phyloP scores from a whole-genome alignment of 2,888 invertebrate genomes.

The Carpatolechia fugitivella region DNA sequence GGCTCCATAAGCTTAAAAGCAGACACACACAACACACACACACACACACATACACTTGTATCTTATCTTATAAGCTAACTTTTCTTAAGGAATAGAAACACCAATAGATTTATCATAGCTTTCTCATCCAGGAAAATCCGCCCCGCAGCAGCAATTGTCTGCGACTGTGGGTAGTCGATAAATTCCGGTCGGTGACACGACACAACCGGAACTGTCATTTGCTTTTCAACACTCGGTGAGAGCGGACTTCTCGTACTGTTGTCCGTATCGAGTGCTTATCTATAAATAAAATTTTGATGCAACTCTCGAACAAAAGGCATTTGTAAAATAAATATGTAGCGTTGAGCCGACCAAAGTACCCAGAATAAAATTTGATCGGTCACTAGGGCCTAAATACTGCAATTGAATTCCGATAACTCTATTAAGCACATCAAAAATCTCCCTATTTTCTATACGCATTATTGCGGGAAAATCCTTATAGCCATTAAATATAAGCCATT shows the following conservation, averaged over 20 bases:
- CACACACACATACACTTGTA: too few species aligned
- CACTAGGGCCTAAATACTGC: neutral
- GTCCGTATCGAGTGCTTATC: neutral
- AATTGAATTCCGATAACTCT: slow-evolving; percentile 1
- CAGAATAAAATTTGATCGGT: too few species aligned
- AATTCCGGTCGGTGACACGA: slow-evolving; percentile 55
- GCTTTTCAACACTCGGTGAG: slow-evolving; percentile 39
- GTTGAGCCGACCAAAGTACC: too few species aligned
- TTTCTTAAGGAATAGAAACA: neutral
- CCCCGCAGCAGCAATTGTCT: slow-evolving; percentile 1
- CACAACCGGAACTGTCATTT: slow-evolving; percentile 47
- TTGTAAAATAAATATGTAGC: too few species aligned
- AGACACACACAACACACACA: too few species aligned
- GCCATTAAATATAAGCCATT: slow-evolving; percentile 17
- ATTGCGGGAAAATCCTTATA: slow-evolving; percentile 8
- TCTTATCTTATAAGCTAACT: too few species aligned
- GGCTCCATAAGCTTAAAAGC: too few species aligned
- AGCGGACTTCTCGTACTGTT: slow-evolving; percentile 22
- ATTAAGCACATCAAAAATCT: neutral
- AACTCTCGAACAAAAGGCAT: too few species aligned
- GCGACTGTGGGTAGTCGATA: slow-evolving; percentile 52
- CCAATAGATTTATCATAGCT: neutral
- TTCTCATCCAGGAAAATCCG: neutral
- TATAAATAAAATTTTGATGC: too few species aligned
- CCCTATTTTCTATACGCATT: neutral